Conservation (phyloP, 2,797 vertebrate species). For the Macrochelys suwanniensis region DNA sequence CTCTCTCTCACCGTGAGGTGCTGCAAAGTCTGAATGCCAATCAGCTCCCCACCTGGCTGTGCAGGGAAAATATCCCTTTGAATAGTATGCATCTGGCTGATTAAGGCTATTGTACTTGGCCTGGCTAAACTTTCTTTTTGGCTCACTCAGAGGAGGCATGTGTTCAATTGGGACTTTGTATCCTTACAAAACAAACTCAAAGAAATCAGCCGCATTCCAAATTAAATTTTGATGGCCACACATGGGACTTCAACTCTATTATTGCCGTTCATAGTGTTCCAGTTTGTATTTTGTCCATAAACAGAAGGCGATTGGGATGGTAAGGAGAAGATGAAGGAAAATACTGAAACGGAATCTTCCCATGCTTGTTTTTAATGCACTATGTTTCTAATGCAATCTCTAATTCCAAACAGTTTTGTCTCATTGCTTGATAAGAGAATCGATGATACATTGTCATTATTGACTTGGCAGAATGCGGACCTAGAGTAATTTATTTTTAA, state of each 20-base stretch:
- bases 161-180: slow-evolving; percentile 9
- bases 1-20: slow-evolving; percentile 63
- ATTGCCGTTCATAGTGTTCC: background rate
- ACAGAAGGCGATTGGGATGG: background rate
- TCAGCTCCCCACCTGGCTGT: slow-evolving; percentile 60
- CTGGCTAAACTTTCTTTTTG: slow-evolving; percentile 29
- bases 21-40: slow-evolving; percentile 63
- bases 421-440: background rate
- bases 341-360: background rate
- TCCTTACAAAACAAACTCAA: background rate
- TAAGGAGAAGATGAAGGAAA: background rate
- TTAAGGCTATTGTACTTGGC: slow-evolving; percentile 62
- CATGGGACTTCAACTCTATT: accelerated
- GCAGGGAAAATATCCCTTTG: slow-evolving; percentile 39
- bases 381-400: background rate
- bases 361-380: background rate
- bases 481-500: background rate
- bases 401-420: background rate
- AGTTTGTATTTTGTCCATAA: background rate
- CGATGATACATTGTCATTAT: background rate
- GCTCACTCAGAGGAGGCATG: background rate
- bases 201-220: background rate
- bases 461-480: background rate
- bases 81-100: slow-evolving; percentile 27
- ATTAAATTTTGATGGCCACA: background rate